Conservation (phyloP, 2,888 invertebrate genomes). For the Volucella bombylans region DNA sequence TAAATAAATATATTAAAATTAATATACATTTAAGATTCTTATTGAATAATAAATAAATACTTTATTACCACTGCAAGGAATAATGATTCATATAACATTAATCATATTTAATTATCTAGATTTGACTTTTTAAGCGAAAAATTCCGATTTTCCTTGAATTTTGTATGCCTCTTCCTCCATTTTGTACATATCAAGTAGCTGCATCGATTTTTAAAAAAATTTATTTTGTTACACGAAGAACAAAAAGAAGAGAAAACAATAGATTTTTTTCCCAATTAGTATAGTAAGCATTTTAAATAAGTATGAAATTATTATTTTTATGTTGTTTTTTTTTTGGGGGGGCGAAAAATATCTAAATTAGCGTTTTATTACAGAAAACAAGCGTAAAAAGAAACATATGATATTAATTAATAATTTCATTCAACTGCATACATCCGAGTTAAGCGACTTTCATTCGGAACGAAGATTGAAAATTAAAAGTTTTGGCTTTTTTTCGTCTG, state of each 20-base stretch:
- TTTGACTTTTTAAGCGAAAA: constrained; percentile 89
- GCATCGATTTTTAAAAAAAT: constrained; percentile 76
- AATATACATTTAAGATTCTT: constrained; percentile 42
- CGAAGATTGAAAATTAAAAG: too few species aligned
- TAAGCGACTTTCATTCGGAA: too few species aligned
- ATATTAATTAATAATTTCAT: neutral
- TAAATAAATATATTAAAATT: constrained; percentile 41
- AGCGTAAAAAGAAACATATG: constrained; percentile 3
- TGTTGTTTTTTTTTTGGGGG: constrained; percentile 26
- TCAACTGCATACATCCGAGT: too few species aligned
- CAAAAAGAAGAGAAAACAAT: constrained; percentile 66
- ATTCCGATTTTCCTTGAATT: constrained; percentile 93
- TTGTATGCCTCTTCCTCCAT: constrained; percentile 96
- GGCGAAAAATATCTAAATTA: constrained; percentile 12
- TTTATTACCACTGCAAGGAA: constrained; percentile 76
- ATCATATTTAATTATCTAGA: constrained; percentile 60
- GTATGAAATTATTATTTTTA: constrained; percentile 22
- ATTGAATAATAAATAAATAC: constrained; percentile 51
- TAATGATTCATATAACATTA: constrained; percentile 60
- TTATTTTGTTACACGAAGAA: constrained; percentile 17
- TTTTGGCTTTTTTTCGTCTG: too few species aligned
- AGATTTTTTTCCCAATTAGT: constrained; percentile 61
- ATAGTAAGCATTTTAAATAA: constrained; percentile 39
- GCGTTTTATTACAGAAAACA: constrained; percentile 25
- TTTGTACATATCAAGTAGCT: constrained; percentile 96